Conservation (phyloP, 2,888 invertebrate genomes). For the Parapristionchus giblindavisi region DNA sequence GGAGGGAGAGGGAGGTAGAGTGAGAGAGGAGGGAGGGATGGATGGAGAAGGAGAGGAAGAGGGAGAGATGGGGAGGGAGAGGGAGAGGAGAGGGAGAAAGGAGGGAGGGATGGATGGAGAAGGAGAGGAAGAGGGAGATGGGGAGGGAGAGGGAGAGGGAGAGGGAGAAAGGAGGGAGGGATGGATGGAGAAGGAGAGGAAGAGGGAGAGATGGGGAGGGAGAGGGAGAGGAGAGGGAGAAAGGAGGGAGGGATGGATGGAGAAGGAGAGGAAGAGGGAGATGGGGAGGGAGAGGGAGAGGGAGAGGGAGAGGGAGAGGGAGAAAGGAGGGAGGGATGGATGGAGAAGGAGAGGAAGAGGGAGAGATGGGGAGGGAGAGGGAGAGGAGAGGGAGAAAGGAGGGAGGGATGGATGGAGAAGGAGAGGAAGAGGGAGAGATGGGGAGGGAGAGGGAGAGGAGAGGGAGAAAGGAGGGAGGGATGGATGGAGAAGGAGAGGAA, state of each 20-base stretch:
- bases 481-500: too few relatives aligned
- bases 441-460: too few relatives aligned
- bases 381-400: too few relatives aligned
- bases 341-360: not conserved
- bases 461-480: too few relatives aligned
- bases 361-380: too few relatives aligned
- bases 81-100: not conserved
- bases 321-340: not conserved
- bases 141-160: not conserved
- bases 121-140: not conserved
- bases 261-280: not conserved
- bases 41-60: not conserved
- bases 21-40: not conserved
- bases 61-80: constrained; percentile 5
- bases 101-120: not conserved
- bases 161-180: not conserved
- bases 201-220: not conserved
- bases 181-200: not conserved
- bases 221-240: not conserved
- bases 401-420: too few relatives aligned
- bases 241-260: not conserved
- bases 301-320: not conserved
- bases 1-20: too few relatives aligned
- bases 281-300: not conserved
- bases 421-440: too few relatives aligned